Percentiles rank a stretch among this genome's conserved stretches.
Evolutionary conservation across 1,140 invertebrate species (phyloP).

Genomic region (Drosophila sucinea): DNA sequence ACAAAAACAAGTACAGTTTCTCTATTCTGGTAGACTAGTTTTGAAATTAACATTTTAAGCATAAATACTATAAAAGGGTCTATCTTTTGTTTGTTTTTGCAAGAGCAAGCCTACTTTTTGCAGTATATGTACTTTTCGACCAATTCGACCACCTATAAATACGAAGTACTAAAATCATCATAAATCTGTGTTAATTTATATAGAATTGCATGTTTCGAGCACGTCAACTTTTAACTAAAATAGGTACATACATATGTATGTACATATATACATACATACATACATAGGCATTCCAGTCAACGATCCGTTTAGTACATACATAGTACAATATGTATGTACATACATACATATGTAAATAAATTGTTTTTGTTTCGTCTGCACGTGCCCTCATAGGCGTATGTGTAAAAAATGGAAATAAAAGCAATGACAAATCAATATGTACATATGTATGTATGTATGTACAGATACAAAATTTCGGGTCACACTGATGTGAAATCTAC

Average conservation of each 20-base stretch:
- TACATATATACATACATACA: no score
- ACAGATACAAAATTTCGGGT: neutral
- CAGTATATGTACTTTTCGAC: neutral
- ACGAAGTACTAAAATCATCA: neutral
- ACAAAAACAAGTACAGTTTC: conserved; percentile 54
- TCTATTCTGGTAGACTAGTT: neutral
- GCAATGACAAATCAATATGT: conserved; percentile 32
- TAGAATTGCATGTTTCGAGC: neutral
- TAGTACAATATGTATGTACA: neutral
- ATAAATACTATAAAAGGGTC: conserved; percentile 19
- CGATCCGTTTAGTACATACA: neutral
- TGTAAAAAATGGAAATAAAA: conserved; percentile 23
- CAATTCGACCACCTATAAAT: neutral
- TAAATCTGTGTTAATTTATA: neutral
- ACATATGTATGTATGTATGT: neutral
- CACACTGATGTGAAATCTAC: no score
- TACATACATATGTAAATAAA: neutral
- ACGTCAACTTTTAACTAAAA: neutral
- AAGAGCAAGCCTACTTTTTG: neutral
- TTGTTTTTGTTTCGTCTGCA: conserved; percentile 17
- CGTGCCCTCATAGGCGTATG: conserved; percentile 22
- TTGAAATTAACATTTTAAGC: neutral
- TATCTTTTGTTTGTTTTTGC: neutral
- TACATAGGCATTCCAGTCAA: neutral
- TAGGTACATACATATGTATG: no score